Conservation (phyloP, 2,113 vertebrate genomes). For the Talpa occidentalis region DNA sequence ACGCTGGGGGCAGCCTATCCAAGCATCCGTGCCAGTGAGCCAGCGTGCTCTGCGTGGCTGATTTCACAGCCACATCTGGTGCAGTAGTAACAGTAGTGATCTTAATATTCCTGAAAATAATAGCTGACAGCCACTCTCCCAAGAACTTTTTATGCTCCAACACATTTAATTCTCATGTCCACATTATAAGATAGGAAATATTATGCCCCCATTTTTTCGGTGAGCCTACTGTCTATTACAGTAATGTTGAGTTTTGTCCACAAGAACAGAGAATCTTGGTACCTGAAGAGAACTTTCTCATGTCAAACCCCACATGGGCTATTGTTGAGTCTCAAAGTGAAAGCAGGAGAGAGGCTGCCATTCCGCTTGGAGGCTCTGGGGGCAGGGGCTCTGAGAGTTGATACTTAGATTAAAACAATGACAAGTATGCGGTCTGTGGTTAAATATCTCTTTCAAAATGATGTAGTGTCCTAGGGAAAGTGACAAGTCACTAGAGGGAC, state of each 20-base stretch:
- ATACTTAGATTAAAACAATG: neutral
- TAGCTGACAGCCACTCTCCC: neutral
- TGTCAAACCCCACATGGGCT: neutral
- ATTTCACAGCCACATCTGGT: rapidly evolving
- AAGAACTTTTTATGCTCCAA: neutral
- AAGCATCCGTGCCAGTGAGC: neutral
- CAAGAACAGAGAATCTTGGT: neutral
- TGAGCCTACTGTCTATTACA: neutral
- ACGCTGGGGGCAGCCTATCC: neutral
- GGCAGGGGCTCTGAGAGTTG: neutral
- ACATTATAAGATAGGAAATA: neutral
- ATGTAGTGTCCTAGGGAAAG: neutral
- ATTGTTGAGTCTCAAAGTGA: neutral
- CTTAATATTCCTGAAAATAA: neutral
- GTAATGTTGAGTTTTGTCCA: neutral
- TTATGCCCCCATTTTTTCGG: neutral
- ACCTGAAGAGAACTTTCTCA: neutral
- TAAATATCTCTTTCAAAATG: slow-evolving; percentile 1
- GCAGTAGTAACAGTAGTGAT: rapidly evolving
- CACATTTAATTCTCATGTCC: slow-evolving; percentile 7
- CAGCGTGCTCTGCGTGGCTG: neutral
- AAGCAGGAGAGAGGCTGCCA: neutral
- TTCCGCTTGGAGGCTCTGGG: neutral
- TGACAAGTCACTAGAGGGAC: neutral
- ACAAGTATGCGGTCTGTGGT: neutral